Evolutionary conservation across 37 sponge, comb jelly and placozoan genomes (phyloP), one percentile per base, ranked within the genome.

Genomic region (Petrosia ficiformis): DNA sequence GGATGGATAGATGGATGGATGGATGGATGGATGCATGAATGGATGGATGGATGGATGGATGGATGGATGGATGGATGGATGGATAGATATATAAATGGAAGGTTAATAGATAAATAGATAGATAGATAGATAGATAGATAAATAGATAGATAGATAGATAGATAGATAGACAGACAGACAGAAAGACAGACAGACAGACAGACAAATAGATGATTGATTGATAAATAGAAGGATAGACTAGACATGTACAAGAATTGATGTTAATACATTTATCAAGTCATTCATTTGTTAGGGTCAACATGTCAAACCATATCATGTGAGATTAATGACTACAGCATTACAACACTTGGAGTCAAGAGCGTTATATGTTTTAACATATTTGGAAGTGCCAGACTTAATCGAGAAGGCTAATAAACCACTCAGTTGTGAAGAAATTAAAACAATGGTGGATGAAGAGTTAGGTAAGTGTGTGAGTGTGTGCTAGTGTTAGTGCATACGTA

Each of bases 331-430:
- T 2, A 82, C 69, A 35, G 86, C 91, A 2, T 40, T 82, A 16
- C 86, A 82, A 73, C 81, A 85, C 71, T 44, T 90, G 1, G 86
- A 84, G 66, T 90, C 91, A n/a, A 59, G 91, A 11, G 81, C 82
- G 10, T 58, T 90, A 43, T 90, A 85, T 68, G 68, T 90, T 22
- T 24, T 90, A 10, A 59, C 81, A 2, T 85, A 77, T 29, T 39
- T 90, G 34, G 75, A 77, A 21, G 78, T 90, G 0, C 86, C 91
- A 14, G 91, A 90, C 44, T 29, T 82, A 40, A 48, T 90, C 30
- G 42, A 84, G 3, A 29, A 73, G 68, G 72, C 59, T 8, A 65
- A 39, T 28, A 73, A 61, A 19, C 82, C 91, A 2, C 64, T 90
- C 25, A 42, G 80, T 3, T 90, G 91, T 65, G 86, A 85, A 44